Evolutionary conservation across 1,140 invertebrate species (phyloP), one percentile per base, ranked within the genome.

Genomic region (Drosophila mauritiana): DNA sequence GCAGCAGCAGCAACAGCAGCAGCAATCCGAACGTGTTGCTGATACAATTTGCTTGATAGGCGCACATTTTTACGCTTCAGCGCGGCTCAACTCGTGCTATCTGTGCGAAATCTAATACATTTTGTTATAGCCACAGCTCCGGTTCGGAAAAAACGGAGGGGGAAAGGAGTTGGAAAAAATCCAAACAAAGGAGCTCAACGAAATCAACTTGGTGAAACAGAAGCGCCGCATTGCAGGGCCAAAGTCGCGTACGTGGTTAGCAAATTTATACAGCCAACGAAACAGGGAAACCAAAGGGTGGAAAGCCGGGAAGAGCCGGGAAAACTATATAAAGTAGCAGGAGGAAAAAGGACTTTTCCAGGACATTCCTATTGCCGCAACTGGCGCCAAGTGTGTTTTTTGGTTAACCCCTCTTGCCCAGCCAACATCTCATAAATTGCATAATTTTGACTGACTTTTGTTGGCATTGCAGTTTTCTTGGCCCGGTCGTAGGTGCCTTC

Each of bases 361-460:
- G 62, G 31, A 75, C 52, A 34, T 59, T 37, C 54, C 34, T 8
- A 31, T 10, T 13, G 67, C 51, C 61, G 51, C 69, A 73, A 88
- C 70, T 80, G 84, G 84, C 83, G 83, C 83, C 82, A 88, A 88
- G 78, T 82, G 82, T 82, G 65, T 82, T 86, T 75, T 85, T 88
- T 69, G 70, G 78, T 88, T 86, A 82, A 86, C 65, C 77, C 77
- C 69, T 51, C 40, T 42, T 8, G 49, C 46, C 56, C 80, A 59
- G 78, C 69, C 79, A 83, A 76, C 85, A 75, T 86, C 90, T 80
- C 82, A 91, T 90, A 90, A 91, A 91, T 90, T 91, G 81, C 85
- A 91, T 86, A 91, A 86, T 91, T 91, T 90, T 80, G 80, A 91
- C 81, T 90, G 80, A 80, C 80, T 89, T 80, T 89, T 84, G 69